These are phyloP conservation scores for Saxicola maurus DNA, from an alignment of 2,797 vertebrate genomes.

Conservation along the genomic window DNA sequence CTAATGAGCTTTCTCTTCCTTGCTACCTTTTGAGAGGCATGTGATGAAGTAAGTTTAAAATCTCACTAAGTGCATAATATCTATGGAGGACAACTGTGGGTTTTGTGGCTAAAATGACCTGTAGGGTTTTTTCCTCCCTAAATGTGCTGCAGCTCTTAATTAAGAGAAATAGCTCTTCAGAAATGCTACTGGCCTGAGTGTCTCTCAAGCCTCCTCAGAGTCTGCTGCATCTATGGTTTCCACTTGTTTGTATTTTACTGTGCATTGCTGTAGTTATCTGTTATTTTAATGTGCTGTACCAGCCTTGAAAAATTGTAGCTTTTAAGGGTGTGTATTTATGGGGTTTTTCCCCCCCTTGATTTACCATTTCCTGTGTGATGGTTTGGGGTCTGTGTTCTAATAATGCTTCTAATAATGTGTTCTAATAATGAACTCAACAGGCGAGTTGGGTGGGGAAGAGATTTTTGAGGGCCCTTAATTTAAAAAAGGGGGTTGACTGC, in stretches of 20 bases:
- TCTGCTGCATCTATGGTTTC: background rate
- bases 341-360: background rate
- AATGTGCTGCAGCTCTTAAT: background rate
- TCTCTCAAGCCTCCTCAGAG: background rate
- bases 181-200: background rate
- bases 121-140: background rate
- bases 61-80: rapidly evolving
- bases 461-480: background rate
- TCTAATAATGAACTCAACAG: rapidly evolving
- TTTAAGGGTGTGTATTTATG: rapidly evolving
- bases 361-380: rapidly evolving
- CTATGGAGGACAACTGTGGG: rapidly evolving
- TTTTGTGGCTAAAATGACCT: background rate
- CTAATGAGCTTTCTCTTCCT: background rate
- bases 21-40: rapidly evolving
- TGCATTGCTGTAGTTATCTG: background rate
- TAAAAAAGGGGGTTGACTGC: rapidly evolving
- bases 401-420: background rate
- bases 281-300: background rate
- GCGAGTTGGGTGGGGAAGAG: background rate
- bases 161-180: background rate
- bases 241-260: background rate
- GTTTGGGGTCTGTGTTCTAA: background rate
- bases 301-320: rapidly evolving
- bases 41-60: background rate